Conservation (phyloP, 2,888 invertebrate genomes). For the Panzeria rudis region DNA sequence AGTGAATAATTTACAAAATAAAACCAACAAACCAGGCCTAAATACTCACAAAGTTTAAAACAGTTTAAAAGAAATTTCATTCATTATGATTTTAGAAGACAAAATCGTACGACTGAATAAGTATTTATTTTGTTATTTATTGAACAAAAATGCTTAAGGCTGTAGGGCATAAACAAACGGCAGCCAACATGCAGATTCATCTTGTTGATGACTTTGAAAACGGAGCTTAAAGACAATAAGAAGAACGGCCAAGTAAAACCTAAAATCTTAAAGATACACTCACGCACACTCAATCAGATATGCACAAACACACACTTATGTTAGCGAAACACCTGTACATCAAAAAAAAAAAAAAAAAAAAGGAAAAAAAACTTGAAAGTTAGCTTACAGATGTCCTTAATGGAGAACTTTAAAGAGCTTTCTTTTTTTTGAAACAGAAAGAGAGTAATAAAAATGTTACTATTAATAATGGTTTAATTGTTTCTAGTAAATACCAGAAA, state of each 20-base stretch:
- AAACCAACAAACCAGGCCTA: not conserved
- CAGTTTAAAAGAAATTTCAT: conserved; percentile 8
- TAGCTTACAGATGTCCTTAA: conserved; percentile 80
- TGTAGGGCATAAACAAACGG: conserved; percentile 75
- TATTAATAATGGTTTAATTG: conserved; percentile 4
- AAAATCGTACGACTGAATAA: conserved; percentile 1
- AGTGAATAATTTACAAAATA: conserved; percentile 48
- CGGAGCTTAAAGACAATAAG: not conserved
- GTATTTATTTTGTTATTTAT: conserved; percentile 59
- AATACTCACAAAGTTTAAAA: not conserved
- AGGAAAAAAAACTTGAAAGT: conserved; percentile 22
- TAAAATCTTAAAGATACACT: conserved; percentile 10
- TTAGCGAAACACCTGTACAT: conserved; percentile 64
- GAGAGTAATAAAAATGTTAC: not conserved
- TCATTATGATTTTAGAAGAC: conserved; percentile 12
- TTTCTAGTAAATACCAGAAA: not conserved
- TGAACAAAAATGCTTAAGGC: conserved; percentile 70
- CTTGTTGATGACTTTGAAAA: not conserved
- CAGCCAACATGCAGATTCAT: conserved; percentile 72
- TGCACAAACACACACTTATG: not conserved
- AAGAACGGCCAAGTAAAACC: not conserved
- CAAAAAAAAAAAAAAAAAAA: not conserved
- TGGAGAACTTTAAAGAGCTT: not conserved
- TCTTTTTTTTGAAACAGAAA: not conserved
- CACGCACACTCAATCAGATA: not conserved